These are phyloP conservation scores for Pantherophis guttatus DNA, from an alignment of 2,113 vertebrate genomes.

Conservation along the genomic window DNA sequence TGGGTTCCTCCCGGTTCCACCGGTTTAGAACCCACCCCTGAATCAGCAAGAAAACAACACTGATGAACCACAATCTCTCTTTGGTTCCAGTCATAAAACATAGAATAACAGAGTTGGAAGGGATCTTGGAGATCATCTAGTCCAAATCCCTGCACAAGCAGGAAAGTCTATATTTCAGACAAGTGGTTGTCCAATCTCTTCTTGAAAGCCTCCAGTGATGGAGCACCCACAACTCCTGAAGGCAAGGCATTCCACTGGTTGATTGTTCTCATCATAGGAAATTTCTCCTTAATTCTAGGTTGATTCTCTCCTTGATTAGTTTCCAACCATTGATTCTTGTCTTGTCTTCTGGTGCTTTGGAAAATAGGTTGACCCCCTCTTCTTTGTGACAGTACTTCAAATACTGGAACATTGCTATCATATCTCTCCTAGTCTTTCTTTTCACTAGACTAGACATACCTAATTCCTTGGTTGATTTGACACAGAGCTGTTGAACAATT, in stretches of 20 bases:
- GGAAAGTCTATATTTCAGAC: background rate
- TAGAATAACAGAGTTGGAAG: background rate
- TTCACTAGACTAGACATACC: background rate
- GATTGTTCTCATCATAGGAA: background rate
- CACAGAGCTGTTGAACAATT: background rate
- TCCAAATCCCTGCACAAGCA: background rate
- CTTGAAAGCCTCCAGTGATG: background rate
- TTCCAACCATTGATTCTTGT: background rate
- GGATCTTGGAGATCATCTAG: background rate
- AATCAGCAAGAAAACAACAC: background rate
- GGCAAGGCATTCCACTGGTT: background rate
- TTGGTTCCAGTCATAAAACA: background rate
- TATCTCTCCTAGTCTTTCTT: background rate
- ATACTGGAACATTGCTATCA: background rate
- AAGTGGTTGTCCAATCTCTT: background rate
- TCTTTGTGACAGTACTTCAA: background rate
- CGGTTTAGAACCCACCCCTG: background rate
- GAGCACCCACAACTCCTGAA: background rate
- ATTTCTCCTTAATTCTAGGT: background rate
- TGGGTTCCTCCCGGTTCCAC: too few relatives aligned
- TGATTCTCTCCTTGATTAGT: background rate
- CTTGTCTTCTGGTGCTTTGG: background rate
- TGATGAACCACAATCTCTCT: background rate
- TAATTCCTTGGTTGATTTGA: background rate
- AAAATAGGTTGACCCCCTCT: background rate